Base-by-base conservation (phyloP, 2,888 invertebrate genomes). In the Girardia tigrina region DNA sequence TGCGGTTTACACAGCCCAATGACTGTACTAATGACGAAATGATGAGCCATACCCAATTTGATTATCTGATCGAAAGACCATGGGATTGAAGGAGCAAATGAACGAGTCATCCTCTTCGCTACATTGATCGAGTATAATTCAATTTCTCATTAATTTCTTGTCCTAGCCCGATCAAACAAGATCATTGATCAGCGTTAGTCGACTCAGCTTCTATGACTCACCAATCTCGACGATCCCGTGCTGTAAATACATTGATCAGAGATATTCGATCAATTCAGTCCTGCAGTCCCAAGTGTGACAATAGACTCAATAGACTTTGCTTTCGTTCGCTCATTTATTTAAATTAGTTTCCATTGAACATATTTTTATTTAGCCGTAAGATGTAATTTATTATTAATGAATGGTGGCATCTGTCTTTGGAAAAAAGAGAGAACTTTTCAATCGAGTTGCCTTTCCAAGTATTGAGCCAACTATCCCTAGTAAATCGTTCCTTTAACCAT, bases 101-200 rank as follows among this genome's bases (percentile, higher is more conserved):
- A 56, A 56, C 56, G n/a, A 56, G 56, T 56, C 56, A 56, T 56
- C n/a, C n/a, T n/a, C 23, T 56, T 56, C 56, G n/a, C 2, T 56
- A n/a, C 20, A 56, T n/a, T 56, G 56, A 56, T 56, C 56, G 56
- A 56, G 56, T 56, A n/a, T 56, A 56, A 56, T 56, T 56, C 56
- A 56, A 56, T 56, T 56, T 56, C 56, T 56, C 56, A 56, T 56
- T 56, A 56, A 56, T 56, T 56, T 56, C n/a, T 4, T 56, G 56
- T n/a, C 56, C 8, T 56, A 23, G n/a, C n/a, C 56, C 23, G 56
- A 56, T 56, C 56, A n/a, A 56, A n/a, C n/a, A n/a, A 12, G 4
- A 56, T 56, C 56, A 16, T 4, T 56, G 56, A 56, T 56, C 56
- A 56, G 4, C 6, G n/a, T 23, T 56, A 56, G n/a, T 56, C 56